phyloP scores from a whole-genome alignment of 2,797 vertebrate genomes.

The Pantherophis alleghaniensis region DNA sequence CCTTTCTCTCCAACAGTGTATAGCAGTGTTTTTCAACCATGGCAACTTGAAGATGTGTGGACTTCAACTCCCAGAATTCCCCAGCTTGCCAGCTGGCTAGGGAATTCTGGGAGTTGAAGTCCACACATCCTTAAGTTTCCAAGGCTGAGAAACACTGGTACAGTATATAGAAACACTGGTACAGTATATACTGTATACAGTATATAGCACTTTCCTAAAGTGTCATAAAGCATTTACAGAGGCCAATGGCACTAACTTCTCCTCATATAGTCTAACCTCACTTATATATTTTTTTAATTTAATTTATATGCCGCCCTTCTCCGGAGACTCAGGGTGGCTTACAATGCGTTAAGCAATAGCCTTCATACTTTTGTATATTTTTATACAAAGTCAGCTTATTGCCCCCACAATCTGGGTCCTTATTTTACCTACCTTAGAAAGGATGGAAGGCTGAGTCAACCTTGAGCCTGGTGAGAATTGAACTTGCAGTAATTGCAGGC shows the following conservation, averaged over 20 bases:
- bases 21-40: neutral
- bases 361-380: no score
- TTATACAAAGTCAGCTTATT: no score
- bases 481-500: no score
- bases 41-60: neutral
- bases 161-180: neutral
- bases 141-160: neutral
- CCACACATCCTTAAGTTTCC: neutral
- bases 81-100: neutral
- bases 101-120: neutral
- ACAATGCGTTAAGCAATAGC: no score
- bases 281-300: no score
- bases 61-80: neutral
- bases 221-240: neutral
- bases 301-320: no score
- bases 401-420: no score
- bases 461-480: no score
- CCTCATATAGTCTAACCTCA: neutral
- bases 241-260: neutral
- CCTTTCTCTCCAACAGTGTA: neutral
- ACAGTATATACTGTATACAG: neutral
- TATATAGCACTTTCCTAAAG: neutral
- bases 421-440: no score
- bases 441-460: no score
- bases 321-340: no score